These are phyloP conservation scores for Bombus superbus DNA, from an alignment of 1,140 invertebrate genomes.

Conservation along the genomic window DNA sequence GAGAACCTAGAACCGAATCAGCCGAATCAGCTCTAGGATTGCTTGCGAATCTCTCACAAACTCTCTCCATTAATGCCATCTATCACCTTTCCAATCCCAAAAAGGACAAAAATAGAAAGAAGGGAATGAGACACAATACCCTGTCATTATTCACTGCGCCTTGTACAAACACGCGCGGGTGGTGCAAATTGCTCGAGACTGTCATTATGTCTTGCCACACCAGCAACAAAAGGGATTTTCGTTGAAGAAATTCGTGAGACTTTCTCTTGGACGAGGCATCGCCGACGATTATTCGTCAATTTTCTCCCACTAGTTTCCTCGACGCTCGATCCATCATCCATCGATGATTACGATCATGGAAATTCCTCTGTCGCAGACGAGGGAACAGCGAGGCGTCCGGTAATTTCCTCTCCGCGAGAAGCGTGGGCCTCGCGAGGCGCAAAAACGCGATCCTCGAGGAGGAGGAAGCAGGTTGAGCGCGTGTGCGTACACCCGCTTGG, in stretches of 20 bases:
- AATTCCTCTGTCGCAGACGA: not conserved
- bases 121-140: not conserved
- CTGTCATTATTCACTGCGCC: not conserved
- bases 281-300: conserved; percentile 27
- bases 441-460: conserved; percentile 14
- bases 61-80: no score
- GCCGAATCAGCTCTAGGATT: not conserved
- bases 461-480: not conserved
- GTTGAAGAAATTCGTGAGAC: not conserved
- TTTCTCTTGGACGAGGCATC: not conserved
- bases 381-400: not conserved
- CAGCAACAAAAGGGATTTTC: not conserved
- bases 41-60: no score
- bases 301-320: not conserved
- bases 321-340: conserved; percentile 1
- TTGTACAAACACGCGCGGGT: conserved; percentile 20
- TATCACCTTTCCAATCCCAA: not conserved
- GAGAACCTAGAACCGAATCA: not conserved
- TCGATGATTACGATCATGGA: conserved; percentile 17
- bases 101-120: not conserved
- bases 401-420: conserved; percentile 28
- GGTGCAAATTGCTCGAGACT: not conserved
- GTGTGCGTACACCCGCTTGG: conserved; percentile 37
- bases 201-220: conserved; percentile 9
- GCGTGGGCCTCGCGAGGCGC: conserved; percentile 36